Evolutionary conservation across 2,113 vertebrate species (phyloP).

Genomic region (Syngnathoides biaculeatus): DNA sequence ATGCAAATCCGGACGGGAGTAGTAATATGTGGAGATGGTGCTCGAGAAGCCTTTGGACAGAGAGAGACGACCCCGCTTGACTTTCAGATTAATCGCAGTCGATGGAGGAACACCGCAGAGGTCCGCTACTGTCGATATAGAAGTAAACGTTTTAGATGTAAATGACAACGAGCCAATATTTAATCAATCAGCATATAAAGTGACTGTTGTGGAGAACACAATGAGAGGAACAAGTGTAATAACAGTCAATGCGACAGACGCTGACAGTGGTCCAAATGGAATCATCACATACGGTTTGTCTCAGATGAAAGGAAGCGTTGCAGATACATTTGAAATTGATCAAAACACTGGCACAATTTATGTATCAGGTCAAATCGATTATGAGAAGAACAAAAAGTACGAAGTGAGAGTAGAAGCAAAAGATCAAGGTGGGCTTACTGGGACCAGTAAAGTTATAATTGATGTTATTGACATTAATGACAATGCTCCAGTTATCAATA

Average conservation of each 20-base stretch:
- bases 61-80: conserved; percentile 45
- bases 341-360: conserved; percentile 31
- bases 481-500: conserved; percentile 53
- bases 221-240: conserved; percentile 52
- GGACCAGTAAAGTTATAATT: conserved; percentile 45
- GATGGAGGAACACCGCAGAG: conserved; percentile 70
- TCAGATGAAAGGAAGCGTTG: neutral
- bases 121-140: conserved; percentile 64
- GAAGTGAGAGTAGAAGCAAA: conserved; percentile 50
- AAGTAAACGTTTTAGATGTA: conserved; percentile 52
- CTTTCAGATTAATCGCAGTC: conserved; percentile 62
- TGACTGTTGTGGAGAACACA: conserved; percentile 63
- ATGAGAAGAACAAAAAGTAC: conserved; percentile 39
- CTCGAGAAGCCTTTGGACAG: conserved; percentile 64
- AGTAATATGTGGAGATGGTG: conserved; percentile 67
- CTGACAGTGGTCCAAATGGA: conserved; percentile 64
- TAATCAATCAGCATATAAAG: conserved; percentile 59
- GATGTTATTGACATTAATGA: conserved; percentile 60
- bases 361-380: conserved; percentile 29
- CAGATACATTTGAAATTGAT: conserved; percentile 34
- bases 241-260: conserved; percentile 65
- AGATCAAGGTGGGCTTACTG: conserved; percentile 41
- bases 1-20: conserved; percentile 50
- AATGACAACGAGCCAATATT: conserved; percentile 54
- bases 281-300: conserved; percentile 27